phyloP scores from a whole-genome alignment of 2,113 vertebrate genomes.

The Lamprologus callipterus region DNA sequence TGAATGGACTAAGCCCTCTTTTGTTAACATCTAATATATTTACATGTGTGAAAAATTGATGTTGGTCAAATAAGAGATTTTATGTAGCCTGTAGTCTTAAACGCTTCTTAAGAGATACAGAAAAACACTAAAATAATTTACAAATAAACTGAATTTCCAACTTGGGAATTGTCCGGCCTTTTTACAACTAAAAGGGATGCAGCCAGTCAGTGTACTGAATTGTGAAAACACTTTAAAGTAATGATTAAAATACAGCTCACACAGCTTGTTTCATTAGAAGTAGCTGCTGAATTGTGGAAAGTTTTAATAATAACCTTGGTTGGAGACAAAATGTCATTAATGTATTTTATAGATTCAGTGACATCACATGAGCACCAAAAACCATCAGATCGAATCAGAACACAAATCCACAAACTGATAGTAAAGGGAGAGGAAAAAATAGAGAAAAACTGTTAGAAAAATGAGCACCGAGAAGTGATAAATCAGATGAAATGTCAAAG shows the following conservation, averaged over 20 bases:
- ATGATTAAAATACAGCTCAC: not conserved
- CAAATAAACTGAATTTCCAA: not conserved
- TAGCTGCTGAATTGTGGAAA: not conserved
- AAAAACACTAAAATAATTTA: not conserved
- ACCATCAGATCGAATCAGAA: not conserved
- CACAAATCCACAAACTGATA: not conserved
- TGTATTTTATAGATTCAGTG: not conserved
- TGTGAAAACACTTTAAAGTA: not conserved
- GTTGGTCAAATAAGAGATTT: not conserved
- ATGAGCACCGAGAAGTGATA: not conserved
- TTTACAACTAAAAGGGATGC: not conserved
- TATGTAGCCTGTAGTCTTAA: not conserved
- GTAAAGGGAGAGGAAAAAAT: not conserved
- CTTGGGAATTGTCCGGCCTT: not conserved
- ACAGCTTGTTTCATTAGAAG: not conserved
- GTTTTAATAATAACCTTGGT: not conserved
- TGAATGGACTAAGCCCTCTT: not conserved
- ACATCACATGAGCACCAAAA: not conserved
- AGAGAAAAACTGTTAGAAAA: no score
- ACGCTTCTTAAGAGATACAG: not conserved
- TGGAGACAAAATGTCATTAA: not conserved
- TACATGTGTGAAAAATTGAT: not conserved
- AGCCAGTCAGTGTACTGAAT: not conserved
- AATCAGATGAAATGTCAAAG: not conserved
- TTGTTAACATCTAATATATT: not conserved